A percentile compares a stretch with the other conserved stretches of the same genome.
These are phyloP conservation scores for Myotis davidii DNA, from an alignment of 2,113 vertebrate genomes.

Conservation along the genomic window DNA sequence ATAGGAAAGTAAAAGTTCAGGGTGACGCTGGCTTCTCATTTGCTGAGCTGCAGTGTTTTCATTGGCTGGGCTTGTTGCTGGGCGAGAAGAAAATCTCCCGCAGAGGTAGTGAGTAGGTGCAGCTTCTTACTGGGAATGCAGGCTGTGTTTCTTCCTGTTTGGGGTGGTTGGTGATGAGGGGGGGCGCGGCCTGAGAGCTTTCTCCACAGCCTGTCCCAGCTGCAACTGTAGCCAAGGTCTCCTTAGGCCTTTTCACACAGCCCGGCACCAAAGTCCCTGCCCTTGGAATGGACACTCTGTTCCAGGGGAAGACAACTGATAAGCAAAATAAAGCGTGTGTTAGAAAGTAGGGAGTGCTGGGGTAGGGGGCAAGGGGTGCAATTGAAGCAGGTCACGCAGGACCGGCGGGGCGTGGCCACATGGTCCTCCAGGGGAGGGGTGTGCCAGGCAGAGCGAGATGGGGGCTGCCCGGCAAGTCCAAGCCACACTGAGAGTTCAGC, in stretches of 20 bases:
- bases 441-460: accelerated
- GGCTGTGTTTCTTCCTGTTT: too few species aligned
- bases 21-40: neutral
- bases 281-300: neutral
- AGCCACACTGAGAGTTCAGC: neutral
- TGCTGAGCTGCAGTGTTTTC: neutral
- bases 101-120: neutral
- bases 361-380: neutral
- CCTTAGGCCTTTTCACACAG: neutral
- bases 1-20: neutral
- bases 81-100: neutral
- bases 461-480: neutral
- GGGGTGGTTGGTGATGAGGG: neutral
- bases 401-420: accelerated
- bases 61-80: neutral
- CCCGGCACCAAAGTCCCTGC: neutral
- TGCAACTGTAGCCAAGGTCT: too few species aligned
- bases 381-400: neutral
- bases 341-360: neutral
- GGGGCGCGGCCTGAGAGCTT: neutral
- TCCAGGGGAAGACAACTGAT: neutral
- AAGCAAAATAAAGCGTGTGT: too few species aligned
- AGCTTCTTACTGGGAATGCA: neutral
- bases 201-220: neutral
- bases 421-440: neutral